A percentile compares a stretch with the other conserved stretches of the same genome.
phyloP scores from a whole-genome alignment of 2,888 invertebrate genomes.

The Frankliniella fusca region DNA sequence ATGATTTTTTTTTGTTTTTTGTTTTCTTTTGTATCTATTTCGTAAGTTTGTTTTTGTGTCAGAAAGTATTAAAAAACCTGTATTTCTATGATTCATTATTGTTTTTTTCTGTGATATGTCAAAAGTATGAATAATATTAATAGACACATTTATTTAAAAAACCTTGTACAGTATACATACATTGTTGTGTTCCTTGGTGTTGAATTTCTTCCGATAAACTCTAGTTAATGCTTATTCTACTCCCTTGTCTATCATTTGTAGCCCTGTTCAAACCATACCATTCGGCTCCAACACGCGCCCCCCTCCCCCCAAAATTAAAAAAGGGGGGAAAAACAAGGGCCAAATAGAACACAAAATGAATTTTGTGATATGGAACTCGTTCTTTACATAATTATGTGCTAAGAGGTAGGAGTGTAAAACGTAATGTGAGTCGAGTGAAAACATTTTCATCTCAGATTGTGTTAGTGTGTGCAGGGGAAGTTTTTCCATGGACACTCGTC shows the following conservation, averaged over 20 bases:
- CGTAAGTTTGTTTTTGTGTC: slow-evolving; percentile 28
- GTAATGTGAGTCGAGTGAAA: too few relatives aligned
- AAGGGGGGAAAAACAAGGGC: too few relatives aligned
- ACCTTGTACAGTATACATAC: slow-evolving; percentile 15
- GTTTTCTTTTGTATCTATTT: not conserved
- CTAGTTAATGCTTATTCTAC: not conserved
- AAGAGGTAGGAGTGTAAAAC: too few relatives aligned
- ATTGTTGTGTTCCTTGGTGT: slow-evolving; percentile 21
- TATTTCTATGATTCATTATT: slow-evolving; percentile 28
- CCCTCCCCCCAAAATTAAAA: too few relatives aligned
- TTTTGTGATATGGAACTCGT: too few relatives aligned
- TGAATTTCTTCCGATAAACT: slow-evolving; percentile 24
- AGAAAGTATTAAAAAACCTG: slow-evolving; percentile 27
- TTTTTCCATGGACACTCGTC: too few relatives aligned
- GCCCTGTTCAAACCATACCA: not conserved
- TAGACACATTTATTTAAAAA: slow-evolving; percentile 20
- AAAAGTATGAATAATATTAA: slow-evolving; percentile 19
- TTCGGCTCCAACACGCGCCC: too few relatives aligned
- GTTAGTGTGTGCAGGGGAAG: too few relatives aligned
- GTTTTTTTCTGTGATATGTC: slow-evolving; percentile 24
- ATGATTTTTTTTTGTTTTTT: not conserved
- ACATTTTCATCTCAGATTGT: too few relatives aligned
- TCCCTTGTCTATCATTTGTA: not conserved
- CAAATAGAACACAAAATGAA: too few relatives aligned
- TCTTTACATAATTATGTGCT: too few relatives aligned